Evolutionary conservation across 2,888 invertebrate genomes (phyloP).

Genomic region (Thera britannica): DNA sequence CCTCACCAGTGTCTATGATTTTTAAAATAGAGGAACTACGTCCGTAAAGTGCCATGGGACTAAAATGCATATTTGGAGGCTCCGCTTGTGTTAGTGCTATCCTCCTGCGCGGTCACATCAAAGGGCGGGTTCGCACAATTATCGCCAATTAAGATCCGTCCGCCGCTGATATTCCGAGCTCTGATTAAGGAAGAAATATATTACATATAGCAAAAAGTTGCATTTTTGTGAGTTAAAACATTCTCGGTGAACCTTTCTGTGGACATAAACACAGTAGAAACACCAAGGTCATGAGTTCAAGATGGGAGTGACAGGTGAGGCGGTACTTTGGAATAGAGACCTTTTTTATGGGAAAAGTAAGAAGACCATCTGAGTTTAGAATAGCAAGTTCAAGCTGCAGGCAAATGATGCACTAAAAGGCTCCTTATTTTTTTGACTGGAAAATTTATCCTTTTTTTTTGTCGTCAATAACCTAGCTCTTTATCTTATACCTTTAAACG

Average conservation of each 20-base stretch:
- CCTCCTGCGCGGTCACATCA: slow-evolving; percentile 42
- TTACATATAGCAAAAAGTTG: slow-evolving; percentile 20
- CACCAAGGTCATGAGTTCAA: not conserved
- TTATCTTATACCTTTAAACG: too few relatives aligned
- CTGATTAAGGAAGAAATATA: slow-evolving; percentile 19
- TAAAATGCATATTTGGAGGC: not conserved
- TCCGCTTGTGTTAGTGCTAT: slow-evolving; percentile 1
- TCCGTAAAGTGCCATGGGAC: too few relatives aligned
- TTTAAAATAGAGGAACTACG: too few relatives aligned
- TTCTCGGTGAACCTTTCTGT: not conserved
- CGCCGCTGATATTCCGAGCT: slow-evolving; percentile 17
- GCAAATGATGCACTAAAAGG: too few relatives aligned
- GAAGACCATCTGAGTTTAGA: too few relatives aligned
- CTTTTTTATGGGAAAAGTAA: too few relatives aligned
- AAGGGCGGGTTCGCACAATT: slow-evolving; percentile 38
- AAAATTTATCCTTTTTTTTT: too few relatives aligned
- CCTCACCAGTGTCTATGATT: too few relatives aligned
- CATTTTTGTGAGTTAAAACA: slow-evolving; percentile 3
- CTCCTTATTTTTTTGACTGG: too few relatives aligned
- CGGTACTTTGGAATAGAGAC: too few relatives aligned
- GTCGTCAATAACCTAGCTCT: too few relatives aligned
- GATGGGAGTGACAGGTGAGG: not conserved
- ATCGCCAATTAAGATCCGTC: slow-evolving; percentile 40
- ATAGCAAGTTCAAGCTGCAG: too few relatives aligned
- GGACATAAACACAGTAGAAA: not conserved